Base-by-base conservation (phyloP, 2,888 invertebrate species). In the Myopa testacea region DNA sequence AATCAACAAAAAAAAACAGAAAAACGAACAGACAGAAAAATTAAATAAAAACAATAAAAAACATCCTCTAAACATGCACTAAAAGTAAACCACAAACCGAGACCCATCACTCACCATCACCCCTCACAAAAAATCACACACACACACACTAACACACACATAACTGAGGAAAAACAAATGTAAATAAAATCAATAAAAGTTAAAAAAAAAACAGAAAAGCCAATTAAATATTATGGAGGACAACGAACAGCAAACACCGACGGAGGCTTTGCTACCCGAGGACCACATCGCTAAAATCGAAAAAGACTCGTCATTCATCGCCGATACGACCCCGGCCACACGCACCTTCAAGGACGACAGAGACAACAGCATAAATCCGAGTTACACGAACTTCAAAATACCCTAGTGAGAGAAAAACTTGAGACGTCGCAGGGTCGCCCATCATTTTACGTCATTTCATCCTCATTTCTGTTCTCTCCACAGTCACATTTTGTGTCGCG, bases 381-480 rank as follows among this genome's bases (percentile, higher is more conserved):
- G 84, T 63, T 84, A 69, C 19, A 81, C 81, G 5, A 73, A 82
- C 58, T 82, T 84, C n/a, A 79, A 81, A 73, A 76, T 82, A 26
- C 82, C 84, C 3, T 83, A 82, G 84, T 84, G 77, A 77, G 82
- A 34, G 8, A n/a, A 26, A 26, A 26, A 26, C 26, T 26, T 26
- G 8, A 38, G 45, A 55, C 55, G 38, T 37, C 16, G 38, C n/a
- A 38, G 63, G 10, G 55, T 14, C 55, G 0, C 65, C 12, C 45
- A n/a, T 16, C n/a, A 16, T 63, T 63, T n/a, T 19, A 55, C 6
- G 1, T 55, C 14, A 55, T 16, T 5, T 55, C 50, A 14, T 10
- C 14, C 14, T 50, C 50, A 14, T 55, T 55, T 38, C 14, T 40
- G 16, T 26, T n/a, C 38, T 26, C 10, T 26, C 26, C 5, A 7